Evolutionary conservation across 2,888 invertebrate species (phyloP).

Genomic region (Megastigmus dorsalis): DNA sequence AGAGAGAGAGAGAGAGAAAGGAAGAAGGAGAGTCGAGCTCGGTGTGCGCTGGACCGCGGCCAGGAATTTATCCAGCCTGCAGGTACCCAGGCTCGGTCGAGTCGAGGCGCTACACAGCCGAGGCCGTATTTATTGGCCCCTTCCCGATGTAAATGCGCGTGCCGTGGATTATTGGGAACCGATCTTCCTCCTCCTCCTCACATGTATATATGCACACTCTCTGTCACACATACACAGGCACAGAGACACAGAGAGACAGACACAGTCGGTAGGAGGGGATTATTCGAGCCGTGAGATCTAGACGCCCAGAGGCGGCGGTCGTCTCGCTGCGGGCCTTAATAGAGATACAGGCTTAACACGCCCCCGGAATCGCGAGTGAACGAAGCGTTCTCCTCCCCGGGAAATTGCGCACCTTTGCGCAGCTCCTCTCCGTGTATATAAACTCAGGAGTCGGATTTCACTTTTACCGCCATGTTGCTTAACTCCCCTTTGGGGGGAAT

Average conservation of each 20-base stretch:
- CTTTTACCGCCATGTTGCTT: not conserved
- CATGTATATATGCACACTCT: not conserved
- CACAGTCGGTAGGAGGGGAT: not conserved
- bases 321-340: constrained; percentile 24
- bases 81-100: constrained; percentile 56
- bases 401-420: not conserved
- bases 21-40: constrained; percentile 17
- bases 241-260: not conserved
- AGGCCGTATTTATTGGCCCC: constrained; percentile 64
- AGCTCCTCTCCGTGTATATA: not conserved
- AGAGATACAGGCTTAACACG: constrained; percentile 22
- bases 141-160: constrained; percentile 67
- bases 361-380: not conserved
- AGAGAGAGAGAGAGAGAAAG: constrained; percentile 18
- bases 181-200: constrained; percentile 58
- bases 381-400: not conserved
- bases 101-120: not conserved
- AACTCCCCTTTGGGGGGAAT: not conserved
- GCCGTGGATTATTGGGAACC: constrained; percentile 66
- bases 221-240: not conserved
- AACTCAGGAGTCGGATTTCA: not conserved
- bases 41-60: constrained; percentile 65
- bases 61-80: constrained; percentile 68
- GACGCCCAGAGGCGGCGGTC: constrained; percentile 13
- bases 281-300: constrained; percentile 17